These are phyloP conservation scores for Phycodurus eques DNA, from an alignment of 2,113 vertebrate genomes.

Conservation along the genomic window DNA sequence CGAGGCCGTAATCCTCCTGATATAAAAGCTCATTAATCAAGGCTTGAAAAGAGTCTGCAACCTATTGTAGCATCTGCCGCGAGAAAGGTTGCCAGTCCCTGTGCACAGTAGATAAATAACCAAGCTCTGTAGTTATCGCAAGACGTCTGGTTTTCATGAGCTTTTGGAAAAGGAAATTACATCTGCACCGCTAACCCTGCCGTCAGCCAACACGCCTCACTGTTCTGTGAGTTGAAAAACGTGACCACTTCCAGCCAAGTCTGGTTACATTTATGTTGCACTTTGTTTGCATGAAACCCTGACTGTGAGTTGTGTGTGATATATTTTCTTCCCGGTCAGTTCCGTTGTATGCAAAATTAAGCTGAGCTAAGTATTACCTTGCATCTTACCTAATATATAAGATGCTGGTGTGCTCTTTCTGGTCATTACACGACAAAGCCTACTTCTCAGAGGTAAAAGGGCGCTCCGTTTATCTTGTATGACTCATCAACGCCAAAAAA, in stretches of 20 bases:
- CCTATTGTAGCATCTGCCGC: constrained; percentile 36
- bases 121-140: constrained; percentile 59
- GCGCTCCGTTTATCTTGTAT: too few species aligned
- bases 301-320: too few species aligned
- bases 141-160: constrained; percentile 72
- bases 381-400: too few species aligned
- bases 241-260: neutral
- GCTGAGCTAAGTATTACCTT: too few species aligned
- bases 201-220: constrained; percentile 42
- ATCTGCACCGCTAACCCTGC: constrained; percentile 45
- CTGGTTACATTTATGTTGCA: too few species aligned
- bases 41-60: constrained; percentile 30
- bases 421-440: too few species aligned
- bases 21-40: constrained; percentile 21
- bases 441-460: too few species aligned
- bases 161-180: constrained; percentile 70
- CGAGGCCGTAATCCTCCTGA: constrained; percentile 26
- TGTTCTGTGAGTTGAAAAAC: neutral
- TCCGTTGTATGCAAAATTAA: too few species aligned
- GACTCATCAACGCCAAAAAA: too few species aligned
- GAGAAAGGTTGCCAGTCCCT: constrained; percentile 31
- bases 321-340: too few species aligned
- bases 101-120: constrained; percentile 65
- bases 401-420: too few species aligned
- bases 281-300: too few species aligned